Evolutionary conservation across 1,140 invertebrate species (phyloP).

Genomic region (Rhopalosiphum padi): DNA sequence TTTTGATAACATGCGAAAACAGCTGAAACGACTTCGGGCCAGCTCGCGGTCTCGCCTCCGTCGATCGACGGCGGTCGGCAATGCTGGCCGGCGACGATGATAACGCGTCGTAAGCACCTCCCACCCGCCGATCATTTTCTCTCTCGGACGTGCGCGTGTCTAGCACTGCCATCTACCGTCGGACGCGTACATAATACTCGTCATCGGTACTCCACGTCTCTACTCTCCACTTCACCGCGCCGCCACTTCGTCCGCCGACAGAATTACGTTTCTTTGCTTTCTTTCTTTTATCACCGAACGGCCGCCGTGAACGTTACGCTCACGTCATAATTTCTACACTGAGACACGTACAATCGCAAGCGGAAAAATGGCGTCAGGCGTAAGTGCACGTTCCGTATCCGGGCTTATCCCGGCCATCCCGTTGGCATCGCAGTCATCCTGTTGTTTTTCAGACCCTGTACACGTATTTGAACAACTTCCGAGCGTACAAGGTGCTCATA

Average conservation of each 20-base stretch:
- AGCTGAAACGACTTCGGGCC: neutral
- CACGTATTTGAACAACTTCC: conserved; percentile 95
- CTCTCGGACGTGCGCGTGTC: neutral
- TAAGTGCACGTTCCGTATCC: conserved; percentile 47
- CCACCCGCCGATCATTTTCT: neutral
- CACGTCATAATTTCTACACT: neutral
- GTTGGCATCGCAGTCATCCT: neutral
- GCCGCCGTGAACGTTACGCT: neutral
- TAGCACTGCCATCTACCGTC: no score
- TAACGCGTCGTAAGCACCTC: neutral
- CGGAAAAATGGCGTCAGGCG: conserved; percentile 46
- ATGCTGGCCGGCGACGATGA: neutral
- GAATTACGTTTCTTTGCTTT: neutral
- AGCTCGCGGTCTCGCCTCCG: no score
- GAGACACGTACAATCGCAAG: neutral
- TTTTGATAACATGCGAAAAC: conserved; percentile 24
- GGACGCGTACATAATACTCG: no score
- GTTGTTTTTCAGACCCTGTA: conserved; percentile 74
- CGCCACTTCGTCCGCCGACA: no score
- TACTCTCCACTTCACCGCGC: neutral
- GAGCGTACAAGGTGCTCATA: conserved; percentile 91
- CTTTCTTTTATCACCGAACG: conserved; percentile 27
- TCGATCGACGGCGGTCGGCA: no score
- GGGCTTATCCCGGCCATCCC: conserved; percentile 37
- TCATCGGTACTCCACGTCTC: neutral